These are phyloP conservation scores for Oreochromis spilurus DNA, from an alignment of 2,113 vertebrate species.

Conservation along the genomic window DNA sequence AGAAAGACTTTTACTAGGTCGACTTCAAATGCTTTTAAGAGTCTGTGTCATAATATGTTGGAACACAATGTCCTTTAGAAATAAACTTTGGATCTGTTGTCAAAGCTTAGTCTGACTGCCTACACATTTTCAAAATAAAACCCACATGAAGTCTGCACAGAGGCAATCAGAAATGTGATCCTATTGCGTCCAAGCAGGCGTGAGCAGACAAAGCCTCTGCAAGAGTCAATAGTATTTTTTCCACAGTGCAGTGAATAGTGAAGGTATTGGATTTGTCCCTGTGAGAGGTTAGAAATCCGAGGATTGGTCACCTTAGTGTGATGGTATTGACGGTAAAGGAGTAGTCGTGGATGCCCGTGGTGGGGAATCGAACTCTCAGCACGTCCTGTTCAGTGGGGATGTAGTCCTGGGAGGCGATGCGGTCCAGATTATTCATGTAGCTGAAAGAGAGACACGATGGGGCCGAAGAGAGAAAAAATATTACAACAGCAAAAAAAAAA, in stretches of 20 bases:
- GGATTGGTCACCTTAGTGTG: conserved; percentile 76
- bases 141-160: background rate
- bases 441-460: conserved; percentile 50
- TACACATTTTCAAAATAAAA: conserved; percentile 4
- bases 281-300: conserved; percentile 1
- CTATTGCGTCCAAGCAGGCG: background rate
- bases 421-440: conserved; percentile 81
- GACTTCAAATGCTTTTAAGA: background rate
- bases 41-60: background rate
- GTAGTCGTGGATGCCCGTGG: conserved; percentile 88
- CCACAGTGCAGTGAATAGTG: conserved; percentile 11
- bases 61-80: background rate
- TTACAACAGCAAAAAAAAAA: background rate
- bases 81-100: background rate
- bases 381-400: conserved; percentile 85
- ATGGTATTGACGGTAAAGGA: conserved; percentile 81
- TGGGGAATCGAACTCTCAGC: conserved; percentile 84
- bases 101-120: background rate
- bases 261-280: background rate
- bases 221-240: background rate
- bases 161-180: conserved; percentile 16
- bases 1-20: background rate
- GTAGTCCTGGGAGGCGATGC: conserved; percentile 74
- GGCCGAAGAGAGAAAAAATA: background rate
- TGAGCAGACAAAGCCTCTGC: conserved; percentile 24